These are phyloP conservation scores for Meloidogyne floridensis DNA, from an alignment of 1,140 invertebrate species.

Conservation along the genomic window DNA sequence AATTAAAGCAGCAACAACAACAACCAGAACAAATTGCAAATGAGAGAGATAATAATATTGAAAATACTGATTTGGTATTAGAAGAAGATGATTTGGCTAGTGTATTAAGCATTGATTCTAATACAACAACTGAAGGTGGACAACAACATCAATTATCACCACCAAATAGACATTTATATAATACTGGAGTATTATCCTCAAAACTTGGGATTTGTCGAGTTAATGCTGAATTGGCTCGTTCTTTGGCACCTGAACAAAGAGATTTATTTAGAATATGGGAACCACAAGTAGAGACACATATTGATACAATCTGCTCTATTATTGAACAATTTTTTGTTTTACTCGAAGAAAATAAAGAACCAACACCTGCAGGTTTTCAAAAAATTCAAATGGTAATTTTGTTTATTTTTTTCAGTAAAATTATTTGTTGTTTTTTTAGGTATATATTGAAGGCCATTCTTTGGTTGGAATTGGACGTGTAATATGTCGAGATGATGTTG, in stretches of 20 bases:
- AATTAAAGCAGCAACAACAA: conserved; percentile 1
- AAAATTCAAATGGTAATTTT: conserved; percentile 41
- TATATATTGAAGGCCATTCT: conserved; percentile 37
- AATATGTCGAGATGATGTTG: conserved; percentile 28
- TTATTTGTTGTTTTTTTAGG: conserved; percentile 9
- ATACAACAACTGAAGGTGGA: conserved; percentile 3
- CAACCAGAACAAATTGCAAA: background rate
- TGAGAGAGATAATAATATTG: background rate
- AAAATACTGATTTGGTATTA: conserved; percentile 23
- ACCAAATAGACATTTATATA: background rate
- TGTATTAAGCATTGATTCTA: conserved; percentile 39
- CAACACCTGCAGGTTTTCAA: conserved; percentile 42
- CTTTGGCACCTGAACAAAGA: conserved; percentile 35
- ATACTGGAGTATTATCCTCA: background rate
- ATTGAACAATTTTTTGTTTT: conserved; percentile 41
- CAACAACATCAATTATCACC: conserved; percentile 6
- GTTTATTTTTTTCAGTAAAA: background rate
- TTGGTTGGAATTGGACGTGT: conserved; percentile 38
- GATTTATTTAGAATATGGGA: conserved; percentile 39
- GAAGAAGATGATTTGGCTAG: conserved; percentile 51
- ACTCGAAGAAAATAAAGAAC: conserved; percentile 29
- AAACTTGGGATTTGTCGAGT: conserved; percentile 10
- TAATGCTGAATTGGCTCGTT: conserved; percentile 33
- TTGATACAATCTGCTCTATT: conserved; percentile 32
- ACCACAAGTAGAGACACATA: conserved; percentile 38